phyloP scores from a whole-genome alignment of 2,797 vertebrate species.

The Oophaga sylvatica region DNA sequence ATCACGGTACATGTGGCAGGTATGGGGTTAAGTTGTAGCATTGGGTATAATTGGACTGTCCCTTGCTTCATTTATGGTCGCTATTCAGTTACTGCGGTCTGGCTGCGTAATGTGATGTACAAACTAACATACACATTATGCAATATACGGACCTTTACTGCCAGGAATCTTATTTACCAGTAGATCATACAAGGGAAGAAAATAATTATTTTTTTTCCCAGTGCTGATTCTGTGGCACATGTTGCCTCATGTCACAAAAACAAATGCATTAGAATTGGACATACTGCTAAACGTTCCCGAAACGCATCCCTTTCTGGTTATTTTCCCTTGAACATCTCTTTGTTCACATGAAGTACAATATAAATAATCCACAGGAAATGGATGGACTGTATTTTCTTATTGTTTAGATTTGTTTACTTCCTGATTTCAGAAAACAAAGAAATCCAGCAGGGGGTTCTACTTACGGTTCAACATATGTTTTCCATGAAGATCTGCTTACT shows the following conservation, averaged over 20 bases:
- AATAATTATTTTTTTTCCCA: background rate
- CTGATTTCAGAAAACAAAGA: constrained; percentile 55
- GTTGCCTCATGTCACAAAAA: background rate
- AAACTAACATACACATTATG: background rate
- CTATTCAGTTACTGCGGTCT: background rate
- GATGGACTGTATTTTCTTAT: constrained; percentile 52
- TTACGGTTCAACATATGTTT: constrained; percentile 50
- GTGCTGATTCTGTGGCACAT: background rate
- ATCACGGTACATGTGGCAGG: background rate
- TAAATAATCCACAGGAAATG: constrained; percentile 60
- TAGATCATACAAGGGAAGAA: background rate
- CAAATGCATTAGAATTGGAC: background rate
- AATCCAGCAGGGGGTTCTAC: constrained; percentile 55
- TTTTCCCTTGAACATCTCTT: constrained; percentile 44
- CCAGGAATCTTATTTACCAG: background rate
- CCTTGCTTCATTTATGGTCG: background rate
- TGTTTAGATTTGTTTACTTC: constrained; percentile 60
- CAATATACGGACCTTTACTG: background rate
- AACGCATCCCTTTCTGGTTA: constrained; percentile 33
- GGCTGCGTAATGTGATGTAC: background rate
- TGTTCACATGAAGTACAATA: constrained; percentile 55
- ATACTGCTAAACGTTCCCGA: background rate
- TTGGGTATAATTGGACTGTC: background rate
- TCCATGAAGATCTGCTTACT: constrained; percentile 53
- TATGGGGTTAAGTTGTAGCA: background rate